Base-by-base conservation (phyloP, 2,797 vertebrate genomes). In the Phalloptychus januarius region DNA sequence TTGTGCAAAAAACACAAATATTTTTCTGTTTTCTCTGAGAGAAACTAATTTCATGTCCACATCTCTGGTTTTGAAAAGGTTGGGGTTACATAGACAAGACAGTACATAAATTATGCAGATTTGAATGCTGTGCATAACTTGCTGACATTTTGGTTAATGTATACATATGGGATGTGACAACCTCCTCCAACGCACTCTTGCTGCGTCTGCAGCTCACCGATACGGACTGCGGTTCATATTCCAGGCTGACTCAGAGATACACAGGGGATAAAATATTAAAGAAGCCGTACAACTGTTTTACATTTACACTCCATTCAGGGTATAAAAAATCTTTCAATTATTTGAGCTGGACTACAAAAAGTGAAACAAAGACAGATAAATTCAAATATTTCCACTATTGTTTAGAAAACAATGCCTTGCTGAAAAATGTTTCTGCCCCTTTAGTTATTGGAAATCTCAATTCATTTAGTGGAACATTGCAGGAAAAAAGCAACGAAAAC, bases 31-130 rank as follows among this genome's bases (percentile, higher is more conserved):
- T 15, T 6, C n/a, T 16, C 54, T 54, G 52, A 54, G 23, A 42
- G 20, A 10, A 74, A 10, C 7, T 3, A 1, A 65, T 38, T 65
- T 38, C 10, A 40, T 12, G 36, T 67, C 10, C 36, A 23, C 12
- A 40, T 40, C 36, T 23, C 13, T 61, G 28, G 58, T 18, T 33
- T 61, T 40, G 40, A 7, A 72, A 76, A 77, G n/a, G 38, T 74
- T 58, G 11, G 40, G 38, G 23, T 31, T 61, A 31, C 36, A n/a
- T 1, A 11, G 11, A 42, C 18, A 38, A 76, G 79, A 75, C 73
- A 80, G 48, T 33, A 72, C 7, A 71, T 90, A 50, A 83, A 90
- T 85, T 48, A 91, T 90, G 75, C 75, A 90, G 0, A 16, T 15
- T 56, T 42, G 42, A 85, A 42, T 56, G 58, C 78, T 65, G 54